Evolutionary conservation across 2,888 invertebrate species (phyloP).

Genomic region (Spisula subtruncata): DNA sequence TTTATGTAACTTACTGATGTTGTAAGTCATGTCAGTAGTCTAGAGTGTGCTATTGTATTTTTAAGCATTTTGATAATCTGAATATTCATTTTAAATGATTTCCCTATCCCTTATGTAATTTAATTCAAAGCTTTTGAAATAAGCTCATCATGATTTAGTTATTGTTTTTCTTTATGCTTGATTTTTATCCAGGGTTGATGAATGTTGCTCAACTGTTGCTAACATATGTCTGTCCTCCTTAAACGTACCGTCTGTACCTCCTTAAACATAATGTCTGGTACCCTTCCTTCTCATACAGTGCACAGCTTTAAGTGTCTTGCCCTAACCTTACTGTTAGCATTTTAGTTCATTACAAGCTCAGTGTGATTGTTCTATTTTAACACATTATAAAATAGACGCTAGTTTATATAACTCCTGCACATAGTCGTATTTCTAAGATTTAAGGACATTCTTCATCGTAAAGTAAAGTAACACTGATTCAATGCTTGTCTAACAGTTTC

Average conservation of each 20-base stretch:
- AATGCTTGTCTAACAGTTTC: background rate
- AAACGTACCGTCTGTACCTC: background rate
- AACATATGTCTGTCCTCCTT: too few species aligned
- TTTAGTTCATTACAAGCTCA: background rate
- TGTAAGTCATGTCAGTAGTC: background rate
- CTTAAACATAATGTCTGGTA: background rate
- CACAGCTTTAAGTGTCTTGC: background rate
- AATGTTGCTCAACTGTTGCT: slow-evolving; percentile 21
- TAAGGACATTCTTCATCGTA: too few species aligned
- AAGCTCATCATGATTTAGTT: background rate
- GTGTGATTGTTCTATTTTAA: background rate
- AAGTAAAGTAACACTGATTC: too few species aligned
- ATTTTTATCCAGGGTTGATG: slow-evolving; percentile 24
- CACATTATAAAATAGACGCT: background rate
- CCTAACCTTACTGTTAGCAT: background rate
- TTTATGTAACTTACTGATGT: background rate
- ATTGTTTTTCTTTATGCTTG: background rate
- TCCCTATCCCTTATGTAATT: background rate
- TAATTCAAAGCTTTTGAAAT: background rate
- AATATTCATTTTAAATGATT: background rate
- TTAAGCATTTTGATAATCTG: background rate
- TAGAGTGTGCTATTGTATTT: background rate
- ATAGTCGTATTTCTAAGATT: background rate
- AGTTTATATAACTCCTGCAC: background rate
- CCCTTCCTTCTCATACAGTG: background rate